A percentile compares a stretch with the other conserved stretches of the same genome.
These are phyloP conservation scores for Brachyhypopomus gauderio DNA, from an alignment of 2,113 vertebrate genomes.

Conservation along the genomic window DNA sequence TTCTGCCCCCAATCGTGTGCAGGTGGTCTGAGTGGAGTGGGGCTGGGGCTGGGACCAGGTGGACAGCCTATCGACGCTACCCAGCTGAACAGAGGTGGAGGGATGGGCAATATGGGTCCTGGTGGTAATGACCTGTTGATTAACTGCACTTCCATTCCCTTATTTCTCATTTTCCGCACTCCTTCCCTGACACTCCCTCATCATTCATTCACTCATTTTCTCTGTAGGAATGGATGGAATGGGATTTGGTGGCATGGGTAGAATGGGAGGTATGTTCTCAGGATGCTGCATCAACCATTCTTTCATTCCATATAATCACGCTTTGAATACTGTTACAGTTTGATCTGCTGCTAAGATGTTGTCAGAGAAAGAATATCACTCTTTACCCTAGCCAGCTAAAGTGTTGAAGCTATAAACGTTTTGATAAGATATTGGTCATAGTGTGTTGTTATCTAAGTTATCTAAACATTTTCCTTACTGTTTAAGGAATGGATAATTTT, in stretches of 20 bases:
- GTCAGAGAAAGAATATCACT: too few relatives aligned
- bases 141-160: neutral
- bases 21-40: constrained; percentile 96
- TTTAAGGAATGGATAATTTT: constrained; percentile 91
- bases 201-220: constrained; percentile 43
- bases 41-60: constrained; percentile 93
- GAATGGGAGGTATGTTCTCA: constrained; percentile 88
- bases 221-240: constrained; percentile 90
- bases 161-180: neutral
- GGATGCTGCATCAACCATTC: constrained; percentile 28
- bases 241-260: constrained; percentile 92
- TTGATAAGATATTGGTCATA: too few relatives aligned
- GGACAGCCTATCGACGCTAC: constrained; percentile 94
- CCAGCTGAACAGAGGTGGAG: constrained; percentile 87
- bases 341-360: too few relatives aligned
- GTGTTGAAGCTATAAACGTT: too few relatives aligned
- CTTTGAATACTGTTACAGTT: neutral
- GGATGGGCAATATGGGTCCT: constrained; percentile 88
- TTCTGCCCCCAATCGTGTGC: constrained; percentile 12
- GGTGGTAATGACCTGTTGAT: constrained; percentile 76
- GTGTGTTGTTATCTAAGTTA: too few relatives aligned
- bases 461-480: neutral
- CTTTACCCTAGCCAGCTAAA: too few relatives aligned
- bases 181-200: neutral
- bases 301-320: neutral